Conservation (phyloP, 2,797 vertebrate species). For the Trichosurus vulpecula region DNA sequence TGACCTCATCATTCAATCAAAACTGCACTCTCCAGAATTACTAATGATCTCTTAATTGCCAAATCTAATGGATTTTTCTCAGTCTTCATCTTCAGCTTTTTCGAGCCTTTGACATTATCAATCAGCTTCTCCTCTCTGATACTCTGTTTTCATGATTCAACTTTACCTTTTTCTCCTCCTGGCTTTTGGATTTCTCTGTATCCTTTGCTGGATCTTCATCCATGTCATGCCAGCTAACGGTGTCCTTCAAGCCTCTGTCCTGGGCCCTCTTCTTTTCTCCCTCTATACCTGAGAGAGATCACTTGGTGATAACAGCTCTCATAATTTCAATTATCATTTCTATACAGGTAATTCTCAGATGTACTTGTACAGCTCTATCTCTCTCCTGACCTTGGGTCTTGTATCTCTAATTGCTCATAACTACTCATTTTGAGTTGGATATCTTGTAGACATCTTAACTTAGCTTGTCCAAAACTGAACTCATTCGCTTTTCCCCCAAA, state of each 20-base stretch:
- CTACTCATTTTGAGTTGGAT: not conserved
- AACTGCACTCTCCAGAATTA: not conserved
- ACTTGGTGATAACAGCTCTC: not conserved
- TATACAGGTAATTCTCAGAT: not conserved
- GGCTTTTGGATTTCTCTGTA: not conserved
- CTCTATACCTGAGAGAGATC: not conserved
- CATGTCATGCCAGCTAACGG: not conserved
- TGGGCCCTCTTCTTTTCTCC: not conserved
- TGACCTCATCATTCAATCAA: not conserved
- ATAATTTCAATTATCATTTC: not conserved
- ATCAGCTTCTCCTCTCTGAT: not conserved
- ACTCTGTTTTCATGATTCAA: not conserved
- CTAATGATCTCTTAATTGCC: not conserved
- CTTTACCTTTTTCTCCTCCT: not conserved
- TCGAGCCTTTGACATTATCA: not conserved
- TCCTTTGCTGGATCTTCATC: not conserved
- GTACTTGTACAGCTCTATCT: not conserved
- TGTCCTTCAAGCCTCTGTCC: not conserved
- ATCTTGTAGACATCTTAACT: not conserved
- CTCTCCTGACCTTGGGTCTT: not conserved
- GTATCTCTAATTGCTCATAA: not conserved
- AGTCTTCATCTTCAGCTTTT: not conserved
- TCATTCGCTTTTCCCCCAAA: not conserved
- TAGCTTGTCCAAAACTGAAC: not conserved
- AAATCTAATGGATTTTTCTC: not conserved